Evolutionary conservation across 2,888 invertebrate genomes (phyloP), one percentile per base, ranked within the genome.

Genomic region (Caprella mutica): DNA sequence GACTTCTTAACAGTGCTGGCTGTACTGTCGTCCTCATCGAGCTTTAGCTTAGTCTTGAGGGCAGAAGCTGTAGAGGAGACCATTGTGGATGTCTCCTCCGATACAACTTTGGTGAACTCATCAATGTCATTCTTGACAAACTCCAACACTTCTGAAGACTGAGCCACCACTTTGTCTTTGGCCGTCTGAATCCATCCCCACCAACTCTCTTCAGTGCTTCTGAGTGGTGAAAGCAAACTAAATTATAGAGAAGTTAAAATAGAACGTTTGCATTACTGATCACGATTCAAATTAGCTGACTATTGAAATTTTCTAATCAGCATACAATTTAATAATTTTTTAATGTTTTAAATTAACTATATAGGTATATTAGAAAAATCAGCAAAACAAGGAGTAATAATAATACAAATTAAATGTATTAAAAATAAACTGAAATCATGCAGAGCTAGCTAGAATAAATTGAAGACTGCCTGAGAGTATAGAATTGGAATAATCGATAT

Each of bases 71-170:
- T 66, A 23, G 68, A 82, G 33, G 80, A 78, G 66, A 82, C 79
- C 19, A 83, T 80, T 68, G 78, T 80, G 63, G 77, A 80, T 6
- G 84, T 84, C 72, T 85, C 84, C 65, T 78, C 78, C 71, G 81
- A 81, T 3, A 85, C 83, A 8, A 81, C 83, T 52, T 78, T 78
- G 14, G 84, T 81, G 67, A 85, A 80, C 72, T 85, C 85, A 69
- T 81, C 83, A 66, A 85, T 72, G 71, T 85, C 85, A 68, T 82
- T 82, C 70, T 82, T 84, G 65, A 85, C 84, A 76, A 84, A 84
- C 59, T 84, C 82, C 67, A 83, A 77, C 2, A 85, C 84, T 70
- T 83, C 83, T 1, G 80, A 80, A 50, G 84, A 83, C 83, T 84
- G 60, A 21, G 55, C 55, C 21, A 65, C 58, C 33, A 59, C 59